A percentile compares a stretch with the other conserved stretches of the same genome.
phyloP scores from a whole-genome alignment of 2,113 vertebrate genomes.

The Gavia stellata region DNA sequence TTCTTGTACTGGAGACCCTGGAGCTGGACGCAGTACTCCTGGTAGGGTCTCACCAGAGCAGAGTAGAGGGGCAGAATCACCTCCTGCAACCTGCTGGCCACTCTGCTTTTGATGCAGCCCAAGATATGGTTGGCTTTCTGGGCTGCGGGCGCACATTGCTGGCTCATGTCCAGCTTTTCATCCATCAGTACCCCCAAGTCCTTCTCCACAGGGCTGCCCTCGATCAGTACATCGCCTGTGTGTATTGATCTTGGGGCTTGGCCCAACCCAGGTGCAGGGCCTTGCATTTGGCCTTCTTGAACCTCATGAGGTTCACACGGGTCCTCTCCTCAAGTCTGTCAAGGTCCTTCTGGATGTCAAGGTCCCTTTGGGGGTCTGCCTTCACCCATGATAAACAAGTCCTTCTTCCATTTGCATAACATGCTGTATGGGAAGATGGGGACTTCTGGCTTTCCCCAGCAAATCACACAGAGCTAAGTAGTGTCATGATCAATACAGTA shows the following conservation, averaged over 20 bases:
- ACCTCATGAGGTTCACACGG: not conserved
- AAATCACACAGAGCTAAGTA: not conserved
- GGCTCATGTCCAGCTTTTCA: not conserved
- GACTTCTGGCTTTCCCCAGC: not conserved
- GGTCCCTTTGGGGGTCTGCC: not conserved
- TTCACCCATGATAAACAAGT: not conserved
- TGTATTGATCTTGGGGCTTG: not conserved
- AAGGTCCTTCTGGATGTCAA: not conserved
- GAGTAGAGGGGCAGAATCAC: not conserved
- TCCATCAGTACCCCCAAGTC: not conserved
- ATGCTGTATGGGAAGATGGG: not conserved
- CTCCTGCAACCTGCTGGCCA: not conserved
- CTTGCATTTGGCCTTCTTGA: not conserved
- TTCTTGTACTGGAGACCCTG: not conserved
- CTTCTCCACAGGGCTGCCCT: not conserved
- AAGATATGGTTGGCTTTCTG: not conserved
- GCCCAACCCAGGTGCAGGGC: not conserved
- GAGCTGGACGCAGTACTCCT: fast-evolving
- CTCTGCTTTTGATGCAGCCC: not conserved
- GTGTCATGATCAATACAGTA: not conserved
- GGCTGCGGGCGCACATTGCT: fast-evolving
- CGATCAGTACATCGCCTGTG: not conserved
- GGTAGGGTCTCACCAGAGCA: not conserved
- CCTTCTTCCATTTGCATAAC: not conserved
- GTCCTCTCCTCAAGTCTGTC: not conserved